Evolutionary conservation across 2,888 invertebrate species (phyloP), one percentile per base, ranked within the genome.

Genomic region (Noctua fimbriata): DNA sequence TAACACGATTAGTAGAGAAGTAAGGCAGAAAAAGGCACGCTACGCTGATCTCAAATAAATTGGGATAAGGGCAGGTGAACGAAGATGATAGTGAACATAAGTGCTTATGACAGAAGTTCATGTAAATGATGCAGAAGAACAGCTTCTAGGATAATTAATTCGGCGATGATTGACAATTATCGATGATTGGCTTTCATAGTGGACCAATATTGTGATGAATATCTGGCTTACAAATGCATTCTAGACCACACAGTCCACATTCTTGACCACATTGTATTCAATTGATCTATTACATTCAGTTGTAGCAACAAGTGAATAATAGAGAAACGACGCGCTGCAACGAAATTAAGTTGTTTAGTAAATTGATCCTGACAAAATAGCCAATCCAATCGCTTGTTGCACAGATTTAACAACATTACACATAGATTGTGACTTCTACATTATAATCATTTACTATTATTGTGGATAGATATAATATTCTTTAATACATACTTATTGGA

Each of bases 291-390:
- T 49, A 58, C 32, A 47, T 9, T 6, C 66, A 44, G 52, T 24
- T 44, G 21, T 28, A 18, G 36, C 58, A 63, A 32, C 78, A 78
- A 63, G 49, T 69, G 69, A 32, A 78, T 78, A 69, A 69, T 78
- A 16, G n/a, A 41, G 41, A n/a, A 65, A 52, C 24, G 49, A 0
- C 47, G 36, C 41, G 28, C 49, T 28, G 47, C 36, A 67, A 69
- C 5, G 12, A 76, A 67, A 67, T 77, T 41, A 67, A 47, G 32
- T 66, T 32, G 36, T 78, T 77, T 41, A 24, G 36, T 47, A 49
- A 60, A 77, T 77, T 69, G 14, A 49, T 69, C 58, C 24, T 36
- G 58, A 21, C 66, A 41, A 16, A 55, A 44, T 44, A 49, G 18
- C 21, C 21, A 36, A 47, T 32, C 14, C 41, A 78, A 77, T 60